Base-by-base conservation (phyloP, 2,888 invertebrate species). In the Yponomeuta cagnagella region DNA sequence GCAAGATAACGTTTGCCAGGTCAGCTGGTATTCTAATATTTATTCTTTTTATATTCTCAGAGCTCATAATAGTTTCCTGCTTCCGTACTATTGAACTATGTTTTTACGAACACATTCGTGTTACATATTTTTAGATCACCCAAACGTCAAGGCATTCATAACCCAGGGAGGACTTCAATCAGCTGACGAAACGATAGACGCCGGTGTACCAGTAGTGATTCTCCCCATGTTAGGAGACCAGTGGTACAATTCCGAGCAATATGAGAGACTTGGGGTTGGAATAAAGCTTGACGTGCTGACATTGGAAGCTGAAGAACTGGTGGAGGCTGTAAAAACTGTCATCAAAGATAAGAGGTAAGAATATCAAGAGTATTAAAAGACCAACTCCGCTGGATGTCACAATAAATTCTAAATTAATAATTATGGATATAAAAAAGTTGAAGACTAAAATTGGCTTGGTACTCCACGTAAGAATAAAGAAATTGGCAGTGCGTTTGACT, bases 141-240 rank as follows among this genome's bases (percentile, higher is more conserved):
- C 76, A 10, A 80, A 79, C 3, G 70, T 81, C 0, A 78, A 78
- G 70, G 72, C 76, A 0, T 81, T 81, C 67, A 71, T 77, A 10
- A 76, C 76, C 0, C 78, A 79, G 75, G 78, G 78, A 8, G 79
- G 79, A 2, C 72, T 77, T 6, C 77, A 77, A 48, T 80, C 80
- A 2, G 76, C 76, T 1, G 77, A 78, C 68, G 80, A 80, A 72
- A 76, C 79, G 0, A 77, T 79, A 5, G 76, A 76, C 43, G 77
- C 78, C 0, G 77, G 70, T 8, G 76, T 79, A 0, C 80, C 80
- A 8, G 70, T 79, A 1, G 73, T 80, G 2, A 76, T 76, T 0
- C 68, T 80, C 6, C 79, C 79, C 0, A 74, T 78, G 70, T 67
- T 77, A n/a, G 74, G 74, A 9, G 80, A 80, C 58, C 80, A 79